Evolutionary conservation across 2,888 invertebrate species (phyloP), one percentile per base, ranked within the genome.

Genomic region (Eupeodes luniger): DNA sequence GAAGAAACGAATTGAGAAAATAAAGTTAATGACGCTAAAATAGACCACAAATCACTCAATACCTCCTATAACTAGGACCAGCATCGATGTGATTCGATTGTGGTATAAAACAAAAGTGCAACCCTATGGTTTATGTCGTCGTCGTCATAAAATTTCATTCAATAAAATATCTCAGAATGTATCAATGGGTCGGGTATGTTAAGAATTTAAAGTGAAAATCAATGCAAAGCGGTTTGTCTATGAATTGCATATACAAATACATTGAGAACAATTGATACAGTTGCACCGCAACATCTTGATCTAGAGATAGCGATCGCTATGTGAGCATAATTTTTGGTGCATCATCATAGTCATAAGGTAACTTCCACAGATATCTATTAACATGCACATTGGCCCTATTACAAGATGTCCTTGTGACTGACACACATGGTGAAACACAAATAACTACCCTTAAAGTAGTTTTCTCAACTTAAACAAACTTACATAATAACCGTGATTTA

Each of bases 1-100:
- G 49, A 19, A 55, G 61, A 72, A 61, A 87, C 67, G 83, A 76
- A 79, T 76, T 82, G 75, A 64, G 34, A 79, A 78, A 70, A 61
- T 40, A 70, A 44, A 16, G 7, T 19, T 47, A 44, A 53, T 66
- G 76, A 67, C 81, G 76, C 57, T 81, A 55, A 85, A 78, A 49
- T 75, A 75, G 78, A 82, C 86, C 64, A 70, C 82, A 79, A 79
- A 82, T 79, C 82, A 82, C 82, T 76, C 64, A 82, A 69, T 79
- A 64, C 69, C 66, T 61, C 79, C 59, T 40, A 5, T 40, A 40
- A 40, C 40, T 9, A 40, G 40, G 6, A 79, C 82, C 44, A 74
- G 67, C 78, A 86, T 55, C 40, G 19, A 62, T 27, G 40, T 3
- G 40, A 40, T 59, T 7, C 10, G 47, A 47, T 44, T 34, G 40